These are phyloP conservation scores for Drosophila jambulina DNA, from an alignment of 1,140 invertebrate species.

Conservation along the genomic window DNA sequence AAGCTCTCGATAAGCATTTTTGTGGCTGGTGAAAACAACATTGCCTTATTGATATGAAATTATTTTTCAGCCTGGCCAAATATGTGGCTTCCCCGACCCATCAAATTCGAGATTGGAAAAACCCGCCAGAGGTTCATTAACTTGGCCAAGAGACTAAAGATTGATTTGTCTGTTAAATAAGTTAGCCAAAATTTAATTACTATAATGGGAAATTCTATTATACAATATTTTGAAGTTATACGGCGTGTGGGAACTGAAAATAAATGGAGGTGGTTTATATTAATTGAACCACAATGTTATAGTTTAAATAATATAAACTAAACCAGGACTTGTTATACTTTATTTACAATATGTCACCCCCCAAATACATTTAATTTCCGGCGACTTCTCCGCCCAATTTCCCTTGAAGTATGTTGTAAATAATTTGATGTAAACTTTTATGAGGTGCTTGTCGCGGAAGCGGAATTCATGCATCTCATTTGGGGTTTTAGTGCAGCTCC, in stretches of 20 bases:
- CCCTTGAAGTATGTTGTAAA: constrained; percentile 58
- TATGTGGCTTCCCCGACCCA: constrained; percentile 28
- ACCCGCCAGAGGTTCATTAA: constrained; percentile 32
- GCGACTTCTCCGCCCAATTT: constrained; percentile 6
- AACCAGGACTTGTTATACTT: background rate
- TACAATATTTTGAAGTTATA: background rate
- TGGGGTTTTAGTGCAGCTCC: constrained; percentile 62
- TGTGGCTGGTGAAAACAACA: constrained; percentile 67
- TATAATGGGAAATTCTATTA: background rate
- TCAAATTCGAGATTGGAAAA: constrained; percentile 40
- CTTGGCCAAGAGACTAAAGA: constrained; percentile 20
- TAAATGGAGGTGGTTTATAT: background rate
- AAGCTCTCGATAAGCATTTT: constrained; percentile 59
- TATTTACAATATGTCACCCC: background rate
- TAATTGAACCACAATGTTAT: background rate
- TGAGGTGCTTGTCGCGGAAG: constrained; percentile 49
- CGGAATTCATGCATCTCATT: constrained; percentile 70
- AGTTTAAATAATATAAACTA: background rate
- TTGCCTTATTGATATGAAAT: constrained; percentile 64
- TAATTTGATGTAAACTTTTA: constrained; percentile 70
- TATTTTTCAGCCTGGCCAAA: constrained; percentile 46
- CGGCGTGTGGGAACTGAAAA: background rate
- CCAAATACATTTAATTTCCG: background rate
- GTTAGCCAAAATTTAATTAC: constrained; percentile 57
- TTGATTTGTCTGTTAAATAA: constrained; percentile 26